Conservation (phyloP, 2,888 invertebrate genomes). For the Dicyrtoma fusca region DNA sequence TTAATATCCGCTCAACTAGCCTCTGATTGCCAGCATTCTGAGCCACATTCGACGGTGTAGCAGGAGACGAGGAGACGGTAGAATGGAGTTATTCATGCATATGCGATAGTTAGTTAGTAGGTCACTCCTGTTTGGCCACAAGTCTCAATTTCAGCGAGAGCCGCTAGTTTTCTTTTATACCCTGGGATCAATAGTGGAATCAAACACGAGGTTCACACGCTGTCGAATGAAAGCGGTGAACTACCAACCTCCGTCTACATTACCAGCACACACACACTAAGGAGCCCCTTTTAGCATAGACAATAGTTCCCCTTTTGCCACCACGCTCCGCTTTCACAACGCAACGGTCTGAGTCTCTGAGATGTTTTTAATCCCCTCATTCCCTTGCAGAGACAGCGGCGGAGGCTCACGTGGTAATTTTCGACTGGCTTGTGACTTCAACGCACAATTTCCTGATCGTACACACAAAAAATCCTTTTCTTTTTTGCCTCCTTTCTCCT, state of each 20-base stretch:
- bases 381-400: neutral
- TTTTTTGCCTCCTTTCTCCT: neutral
- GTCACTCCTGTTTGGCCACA: conserved; percentile 29
- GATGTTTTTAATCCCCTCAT: conserved; percentile 8
- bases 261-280: no score
- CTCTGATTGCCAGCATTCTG: neutral
- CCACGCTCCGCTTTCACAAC: no score
- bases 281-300: no score
- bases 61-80: neutral
- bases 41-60: neutral
- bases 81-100: conserved; percentile 18
- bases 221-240: neutral
- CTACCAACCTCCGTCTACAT: no score
- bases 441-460: neutral
- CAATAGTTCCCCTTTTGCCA: no score
- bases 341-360: no score
- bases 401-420: neutral
- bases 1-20: conserved; percentile 8
- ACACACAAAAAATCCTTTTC: neutral
- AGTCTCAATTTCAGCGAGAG: neutral
- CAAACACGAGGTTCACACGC: conserved; percentile 22
- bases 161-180: conserved; percentile 1
- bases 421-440: neutral
- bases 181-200: conserved; percentile 16
- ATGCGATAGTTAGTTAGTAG: conserved; percentile 9